Conservation (phyloP, 1,140 invertebrate species). For the Helicoverpa armigera region DNA sequence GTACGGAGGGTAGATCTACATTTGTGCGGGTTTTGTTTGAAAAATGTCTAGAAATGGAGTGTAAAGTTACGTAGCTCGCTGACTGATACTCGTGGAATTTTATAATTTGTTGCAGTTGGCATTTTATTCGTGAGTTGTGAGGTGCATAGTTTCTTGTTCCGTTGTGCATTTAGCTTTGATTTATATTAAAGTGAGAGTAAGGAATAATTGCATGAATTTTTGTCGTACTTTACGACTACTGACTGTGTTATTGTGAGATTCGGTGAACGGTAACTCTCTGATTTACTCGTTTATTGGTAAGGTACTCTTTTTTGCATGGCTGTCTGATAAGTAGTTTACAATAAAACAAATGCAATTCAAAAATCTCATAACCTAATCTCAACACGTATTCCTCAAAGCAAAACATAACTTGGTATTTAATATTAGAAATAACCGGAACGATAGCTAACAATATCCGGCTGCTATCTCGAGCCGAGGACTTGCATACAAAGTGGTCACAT, state of each 20-base stretch:
- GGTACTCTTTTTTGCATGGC: no score
- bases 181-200: no score
- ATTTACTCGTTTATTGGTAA: no score
- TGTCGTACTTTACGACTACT: no score
- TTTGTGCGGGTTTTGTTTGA: slow-evolving; percentile 25
- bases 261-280: no score
- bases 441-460: slow-evolving; percentile 37
- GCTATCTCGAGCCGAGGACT: slow-evolving; percentile 24
- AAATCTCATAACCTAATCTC: neutral
- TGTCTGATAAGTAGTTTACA: no score
- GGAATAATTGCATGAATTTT: no score
- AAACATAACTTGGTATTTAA: neutral
- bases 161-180: no score
- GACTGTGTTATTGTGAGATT: no score
- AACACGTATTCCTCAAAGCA: neutral
- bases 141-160: neutral
- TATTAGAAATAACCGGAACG: slow-evolving; percentile 18
- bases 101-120: neutral
- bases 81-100: slow-evolving; percentile 5
- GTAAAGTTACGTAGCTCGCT: slow-evolving; percentile 1
- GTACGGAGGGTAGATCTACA: slow-evolving; percentile 20
- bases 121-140: neutral
- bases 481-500: slow-evolving; percentile 48
- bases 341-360: neutral
- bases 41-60: slow-evolving; percentile 24